phyloP scores from a whole-genome alignment of 2,113 vertebrate species.

The Equus przewalskii region DNA sequence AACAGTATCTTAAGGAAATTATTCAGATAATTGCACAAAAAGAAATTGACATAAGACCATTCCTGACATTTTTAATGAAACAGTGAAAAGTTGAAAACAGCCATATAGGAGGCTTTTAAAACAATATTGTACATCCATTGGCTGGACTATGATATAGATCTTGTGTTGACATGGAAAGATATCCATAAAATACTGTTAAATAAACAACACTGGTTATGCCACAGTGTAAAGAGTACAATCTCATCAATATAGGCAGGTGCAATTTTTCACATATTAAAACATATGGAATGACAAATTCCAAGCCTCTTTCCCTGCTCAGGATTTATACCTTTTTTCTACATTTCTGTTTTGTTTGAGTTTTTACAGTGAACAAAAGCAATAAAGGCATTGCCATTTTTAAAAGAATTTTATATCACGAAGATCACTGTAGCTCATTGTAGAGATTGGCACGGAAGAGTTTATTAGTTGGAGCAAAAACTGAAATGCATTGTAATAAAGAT shows the following conservation, averaged over 20 bases:
- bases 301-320: background rate
- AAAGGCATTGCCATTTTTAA: background rate
- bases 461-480: background rate
- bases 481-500: background rate
- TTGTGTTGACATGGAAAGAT: background rate
- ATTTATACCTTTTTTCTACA: background rate
- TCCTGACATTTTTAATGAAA: background rate
- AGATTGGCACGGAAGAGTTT: background rate
- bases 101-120: background rate
- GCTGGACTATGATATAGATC: background rate
- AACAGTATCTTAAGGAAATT: background rate
- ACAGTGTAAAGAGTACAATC: background rate
- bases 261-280: constrained; percentile 26
- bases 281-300: background rate
- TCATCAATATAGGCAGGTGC: background rate
- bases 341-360: constrained; percentile 45
- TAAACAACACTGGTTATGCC: background rate
- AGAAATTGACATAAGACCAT: background rate
- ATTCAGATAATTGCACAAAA: background rate
- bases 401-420: background rate
- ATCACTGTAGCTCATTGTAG: background rate
- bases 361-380: background rate
- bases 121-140: background rate
- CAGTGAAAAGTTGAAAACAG: background rate
- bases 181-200: background rate